Base-by-base conservation (phyloP, 2,888 invertebrate genomes). In the Chrysolina oricalcia region DNA sequence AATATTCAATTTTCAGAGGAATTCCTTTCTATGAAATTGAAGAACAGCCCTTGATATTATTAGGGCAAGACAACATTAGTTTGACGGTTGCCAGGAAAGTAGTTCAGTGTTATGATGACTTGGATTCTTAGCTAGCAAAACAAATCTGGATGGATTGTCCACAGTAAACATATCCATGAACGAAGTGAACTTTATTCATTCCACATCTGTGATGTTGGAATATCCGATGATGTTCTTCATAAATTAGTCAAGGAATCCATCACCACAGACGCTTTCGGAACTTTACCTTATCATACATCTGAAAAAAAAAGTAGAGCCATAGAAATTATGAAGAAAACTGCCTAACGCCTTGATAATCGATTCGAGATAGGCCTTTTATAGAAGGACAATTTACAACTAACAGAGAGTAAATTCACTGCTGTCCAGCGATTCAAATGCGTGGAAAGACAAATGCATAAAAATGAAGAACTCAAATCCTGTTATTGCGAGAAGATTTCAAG, bases 401-500 rank as follows among this genome's bases (percentile, higher is more conserved):
- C 53, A 15, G 50, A 48, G 27, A 69, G 69, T 23, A 69, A 53
- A 56, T 6, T 13, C 19, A 50, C 53, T 27, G 56, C 50, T 4
- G 21, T 56, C 9, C 56, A 56, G 15, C 21, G 56, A 11, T 56
- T 56, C 4, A 56, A 6, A 21, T 56, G 46, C 23, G 69, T 56
- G 53, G 19, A 72, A 21, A 70, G 48, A 64, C 50, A 69, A 35
- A 11, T 69, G 40, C 27, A 53, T 6, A 69, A 68, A 21, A 56
- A 64, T 15, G 23, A 53, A 13, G 50, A 71, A 46, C 27, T 63
- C 19, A 65, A 53, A 46, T 21, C 27, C 53, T 9, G 46, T 17
- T 70, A 73, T 19, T 63, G 50, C 17, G 27, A 70, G 10, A 73
- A 70, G 35, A 23, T 56, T 15, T 21, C 23, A 10, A 73, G 50